phyloP scores from a whole-genome alignment of 2,888 invertebrate genomes.

The Troides oblongomaculatus region DNA sequence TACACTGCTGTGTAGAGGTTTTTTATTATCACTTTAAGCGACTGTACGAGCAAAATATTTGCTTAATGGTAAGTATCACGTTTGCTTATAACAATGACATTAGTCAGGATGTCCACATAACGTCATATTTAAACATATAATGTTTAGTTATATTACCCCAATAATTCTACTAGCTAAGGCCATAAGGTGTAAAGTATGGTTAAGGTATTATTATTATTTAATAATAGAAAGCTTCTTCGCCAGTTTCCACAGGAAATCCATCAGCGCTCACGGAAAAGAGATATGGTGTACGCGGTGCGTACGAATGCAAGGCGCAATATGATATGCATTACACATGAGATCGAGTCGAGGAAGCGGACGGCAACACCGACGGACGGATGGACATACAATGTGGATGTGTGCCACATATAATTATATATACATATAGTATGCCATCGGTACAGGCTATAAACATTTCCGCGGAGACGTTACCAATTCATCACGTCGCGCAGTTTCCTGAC shows the following conservation, averaged over 20 bases:
- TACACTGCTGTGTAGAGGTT: too few species aligned
- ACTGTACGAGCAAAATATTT: too few species aligned
- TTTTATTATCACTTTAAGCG: too few species aligned
- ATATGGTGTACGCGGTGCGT: constrained; percentile 20
- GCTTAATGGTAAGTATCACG: too few species aligned
- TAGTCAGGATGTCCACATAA: too few species aligned
- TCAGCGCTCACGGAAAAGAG: constrained; percentile 16
- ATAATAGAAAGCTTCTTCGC: neutral
- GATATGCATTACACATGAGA: constrained; percentile 56
- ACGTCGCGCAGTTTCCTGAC: neutral
- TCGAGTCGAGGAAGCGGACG: constrained; percentile 50
- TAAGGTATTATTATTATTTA: neutral
- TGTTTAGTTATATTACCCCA: too few species aligned
- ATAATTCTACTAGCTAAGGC: too few species aligned
- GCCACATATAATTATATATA: neutral
- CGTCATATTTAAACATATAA: too few species aligned
- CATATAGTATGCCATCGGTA: neutral
- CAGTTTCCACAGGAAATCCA: constrained; percentile 23
- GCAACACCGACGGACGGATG: constrained; percentile 40
- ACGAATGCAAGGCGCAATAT: constrained; percentile 26
- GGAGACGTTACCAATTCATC: constrained; percentile 1
- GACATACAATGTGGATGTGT: constrained; percentile 24
- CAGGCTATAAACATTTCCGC: neutral
- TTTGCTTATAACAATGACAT: too few species aligned
- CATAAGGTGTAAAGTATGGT: too few species aligned